Conservation (phyloP, 2,888 invertebrate genomes). For the Salticus scenicus region DNA sequence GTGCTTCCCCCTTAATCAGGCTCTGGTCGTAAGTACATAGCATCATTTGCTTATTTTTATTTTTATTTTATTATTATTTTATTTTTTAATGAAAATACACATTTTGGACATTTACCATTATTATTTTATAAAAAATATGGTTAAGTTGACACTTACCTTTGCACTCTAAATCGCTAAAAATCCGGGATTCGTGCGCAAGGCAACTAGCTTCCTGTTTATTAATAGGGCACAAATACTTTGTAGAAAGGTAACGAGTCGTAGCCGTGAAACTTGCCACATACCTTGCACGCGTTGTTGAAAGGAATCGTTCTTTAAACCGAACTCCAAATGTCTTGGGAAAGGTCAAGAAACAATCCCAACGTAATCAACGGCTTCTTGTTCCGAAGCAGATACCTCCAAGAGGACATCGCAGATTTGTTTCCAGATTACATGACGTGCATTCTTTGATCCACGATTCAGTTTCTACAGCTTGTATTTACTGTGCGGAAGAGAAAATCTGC, state of each 20-base stretch:
- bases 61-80: too few relatives aligned
- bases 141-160: too few relatives aligned
- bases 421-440: slow-evolving; percentile 25
- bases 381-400: slow-evolving; percentile 7
- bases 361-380: slow-evolving; percentile 35
- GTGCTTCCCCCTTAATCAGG: too few relatives aligned
- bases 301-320: slow-evolving; percentile 25
- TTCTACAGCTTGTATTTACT: background rate
- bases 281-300: slow-evolving; percentile 33
- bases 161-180: too few relatives aligned
- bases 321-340: slow-evolving; percentile 63
- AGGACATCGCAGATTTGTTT: slow-evolving; percentile 48
- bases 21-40: too few relatives aligned
- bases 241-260: slow-evolving; percentile 67
- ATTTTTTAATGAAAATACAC: too few relatives aligned
- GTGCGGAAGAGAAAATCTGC: too few relatives aligned
- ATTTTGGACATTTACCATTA: too few relatives aligned
- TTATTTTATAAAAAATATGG: too few relatives aligned
- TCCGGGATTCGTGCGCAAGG: background rate
- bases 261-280: slow-evolving; percentile 67
- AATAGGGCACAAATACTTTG: slow-evolving; percentile 23
- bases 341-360: slow-evolving; percentile 31
- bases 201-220: slow-evolving; percentile 50
- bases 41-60: too few relatives aligned
- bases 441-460: too few relatives aligned